Conservation (phyloP, 1,140 invertebrate genomes). For the Pantala flavescens region DNA sequence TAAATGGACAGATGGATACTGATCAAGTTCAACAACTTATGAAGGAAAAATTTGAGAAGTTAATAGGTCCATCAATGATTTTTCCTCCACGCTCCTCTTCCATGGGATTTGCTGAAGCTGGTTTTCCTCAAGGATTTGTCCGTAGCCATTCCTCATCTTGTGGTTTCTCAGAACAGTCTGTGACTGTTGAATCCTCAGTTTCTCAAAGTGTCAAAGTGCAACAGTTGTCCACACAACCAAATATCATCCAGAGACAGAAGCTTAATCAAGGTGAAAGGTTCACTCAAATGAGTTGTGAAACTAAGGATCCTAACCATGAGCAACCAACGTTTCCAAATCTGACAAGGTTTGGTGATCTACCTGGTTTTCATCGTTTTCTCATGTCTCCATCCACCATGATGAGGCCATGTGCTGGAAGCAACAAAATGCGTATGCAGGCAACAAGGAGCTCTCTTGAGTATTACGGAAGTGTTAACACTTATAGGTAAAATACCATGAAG, state of each 20-base stretch:
- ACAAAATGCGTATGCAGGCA: constrained; percentile 14
- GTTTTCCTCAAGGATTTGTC: neutral
- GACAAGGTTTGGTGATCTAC: neutral
- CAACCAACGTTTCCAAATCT: neutral
- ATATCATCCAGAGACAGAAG: too few relatives aligned
- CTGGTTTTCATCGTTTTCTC: neutral
- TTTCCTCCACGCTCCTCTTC: neutral
- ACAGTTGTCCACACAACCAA: too few relatives aligned
- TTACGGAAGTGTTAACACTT: neutral
- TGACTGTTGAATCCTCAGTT: neutral
- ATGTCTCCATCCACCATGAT: neutral
- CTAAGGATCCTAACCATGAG: neutral
- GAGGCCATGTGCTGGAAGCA: neutral
- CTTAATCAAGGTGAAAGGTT: too few relatives aligned
- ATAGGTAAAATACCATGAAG: constrained; percentile 7
- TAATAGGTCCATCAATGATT: neutral
- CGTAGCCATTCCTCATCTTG: neutral
- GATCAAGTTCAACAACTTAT: neutral
- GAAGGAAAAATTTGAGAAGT: neutral
- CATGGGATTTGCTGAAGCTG: neutral
- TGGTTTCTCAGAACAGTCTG: neutral
- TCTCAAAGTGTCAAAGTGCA: neutral
- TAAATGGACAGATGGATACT: neutral
- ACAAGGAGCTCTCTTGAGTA: constrained; percentile 18
- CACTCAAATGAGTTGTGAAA: neutral